Evolutionary conservation across 2,797 vertebrate genomes (phyloP), one percentile per base, ranked within the genome.

Genomic region (Sebastes elongatus): DNA sequence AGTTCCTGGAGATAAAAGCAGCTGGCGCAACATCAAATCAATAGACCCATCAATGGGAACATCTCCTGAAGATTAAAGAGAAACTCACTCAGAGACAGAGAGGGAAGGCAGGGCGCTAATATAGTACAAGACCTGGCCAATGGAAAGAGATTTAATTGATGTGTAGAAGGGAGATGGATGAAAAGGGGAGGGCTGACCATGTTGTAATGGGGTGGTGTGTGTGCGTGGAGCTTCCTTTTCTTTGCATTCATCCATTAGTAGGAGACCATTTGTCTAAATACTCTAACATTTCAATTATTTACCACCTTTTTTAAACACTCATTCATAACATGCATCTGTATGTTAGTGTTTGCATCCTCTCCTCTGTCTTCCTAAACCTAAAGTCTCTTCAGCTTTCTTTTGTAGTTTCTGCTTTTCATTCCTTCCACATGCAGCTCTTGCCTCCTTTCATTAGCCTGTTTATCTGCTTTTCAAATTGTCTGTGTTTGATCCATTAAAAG

Each of bases 31-130:
- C 95, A 96, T 95, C 93, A 94, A 92, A 96, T 96, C 95, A 93
- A 96, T 96, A 93, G 88, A 52, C 71, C 91, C 92, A 94, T 96
- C 95, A 95, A 95, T 96, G 92, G 92, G 88, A 94, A 93, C 95
- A 94, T 92, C 89, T 94, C 89, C 89, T 86, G 83, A 94, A 96
- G 95, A 96, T 96, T 96, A 96, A 96, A 96, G 96, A 93, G 92
- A 92, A 83, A 81, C 90, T 86, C 77, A 33, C 79, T 76, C 78
- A 56, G 77, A 87, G 78, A 80, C 72, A 69, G 79, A 80, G 83
- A 76, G 83, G 74, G 86, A 89, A 84, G 89, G 80, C 13, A 25
- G 76, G 76, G 71, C 53, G 78, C 88, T 95, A 95, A 94, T 92
- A 93, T 78, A 79, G 78, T 77, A 89, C 87, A 88, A 86, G 84